A percentile compares a stretch with the other conserved stretches of the same genome.
Conservation (phyloP, 2,113 vertebrate species). For the Halcyon malimbica region DNA sequence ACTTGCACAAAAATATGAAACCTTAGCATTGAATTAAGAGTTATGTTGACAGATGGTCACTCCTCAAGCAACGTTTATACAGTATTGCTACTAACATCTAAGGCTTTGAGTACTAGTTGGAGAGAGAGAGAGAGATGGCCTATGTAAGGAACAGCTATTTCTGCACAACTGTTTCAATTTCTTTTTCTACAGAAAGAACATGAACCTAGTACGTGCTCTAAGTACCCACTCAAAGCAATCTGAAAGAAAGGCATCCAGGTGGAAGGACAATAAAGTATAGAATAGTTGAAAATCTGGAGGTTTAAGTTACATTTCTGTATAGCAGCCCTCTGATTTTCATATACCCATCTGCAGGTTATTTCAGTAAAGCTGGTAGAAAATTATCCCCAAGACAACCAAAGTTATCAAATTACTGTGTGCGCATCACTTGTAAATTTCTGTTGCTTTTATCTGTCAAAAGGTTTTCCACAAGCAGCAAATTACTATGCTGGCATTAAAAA, state of each 20-base stretch:
- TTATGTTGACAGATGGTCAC: neutral
- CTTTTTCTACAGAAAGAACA: neutral
- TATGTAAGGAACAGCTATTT: neutral
- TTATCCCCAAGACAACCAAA: neutral
- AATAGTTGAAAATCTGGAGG: neutral
- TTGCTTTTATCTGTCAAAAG: neutral
- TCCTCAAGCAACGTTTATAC: neutral
- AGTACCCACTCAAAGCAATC: neutral
- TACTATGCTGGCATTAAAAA: neutral
- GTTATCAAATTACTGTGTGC: neutral
- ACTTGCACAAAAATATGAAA: neutral
- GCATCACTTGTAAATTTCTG: neutral
- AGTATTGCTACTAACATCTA: neutral
- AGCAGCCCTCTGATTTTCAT: neutral
- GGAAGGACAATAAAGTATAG: neutral
- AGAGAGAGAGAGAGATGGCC: neutral
- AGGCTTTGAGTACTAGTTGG: neutral
- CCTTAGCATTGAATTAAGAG: neutral
- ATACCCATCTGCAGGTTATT: neutral
- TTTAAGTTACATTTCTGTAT: neutral
- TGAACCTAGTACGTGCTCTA: neutral
- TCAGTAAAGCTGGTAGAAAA: neutral
- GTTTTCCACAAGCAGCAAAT: neutral
- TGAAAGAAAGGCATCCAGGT: neutral
- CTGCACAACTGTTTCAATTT: neutral